Base-by-base conservation (phyloP, 2,113 vertebrate genomes). In the Alligator mississippiensis region DNA sequence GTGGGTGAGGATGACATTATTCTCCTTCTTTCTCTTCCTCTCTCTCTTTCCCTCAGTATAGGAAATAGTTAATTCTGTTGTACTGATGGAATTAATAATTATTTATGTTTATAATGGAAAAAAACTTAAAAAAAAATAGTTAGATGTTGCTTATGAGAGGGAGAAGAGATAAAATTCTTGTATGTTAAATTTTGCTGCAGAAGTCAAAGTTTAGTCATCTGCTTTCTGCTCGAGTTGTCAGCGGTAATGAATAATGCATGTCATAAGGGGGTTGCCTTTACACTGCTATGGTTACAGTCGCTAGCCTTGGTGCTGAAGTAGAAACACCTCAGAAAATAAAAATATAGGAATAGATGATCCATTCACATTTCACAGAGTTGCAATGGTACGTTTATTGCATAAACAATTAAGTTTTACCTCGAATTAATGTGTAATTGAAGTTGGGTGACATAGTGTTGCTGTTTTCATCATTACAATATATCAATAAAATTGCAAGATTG, bases 301-400 rank as follows among this genome's bases (percentile, higher is more conserved):
- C 97, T 98, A 90, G 97, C 97, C 88, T 17, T 96, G 97, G 97
- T 97, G 84, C 96, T 97, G 95, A 91, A 94, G 90, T 62, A 24
- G 55, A 68, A 64, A 93, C 61, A 10, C 30, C 4, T 5, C 22
- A 10, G 15, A 24, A 24, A 27, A 4, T 47, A 9, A 30, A 16
- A 34, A 11, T 1, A 13, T 10, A 13, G 72, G 24, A 47, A 25
- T 16, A 70, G 57, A 4, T 9, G 11, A 3, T 7, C 0, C 3
- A 25, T 4, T 61, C 47, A 3, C 22, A 1, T 87, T 79, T 61
- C 6, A 6, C 19, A 27, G 27, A 82, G 27, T 17, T 88, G 66
- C 59, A 5, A 11, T 18, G 1, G 6, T 57, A 16, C 3, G 19
- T 82, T 80, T 62, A 9, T 54, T 88, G 27, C 63, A 10, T 63